phyloP scores from a whole-genome alignment of 2,797 vertebrate genomes.

The Pangasius djambal region DNA sequence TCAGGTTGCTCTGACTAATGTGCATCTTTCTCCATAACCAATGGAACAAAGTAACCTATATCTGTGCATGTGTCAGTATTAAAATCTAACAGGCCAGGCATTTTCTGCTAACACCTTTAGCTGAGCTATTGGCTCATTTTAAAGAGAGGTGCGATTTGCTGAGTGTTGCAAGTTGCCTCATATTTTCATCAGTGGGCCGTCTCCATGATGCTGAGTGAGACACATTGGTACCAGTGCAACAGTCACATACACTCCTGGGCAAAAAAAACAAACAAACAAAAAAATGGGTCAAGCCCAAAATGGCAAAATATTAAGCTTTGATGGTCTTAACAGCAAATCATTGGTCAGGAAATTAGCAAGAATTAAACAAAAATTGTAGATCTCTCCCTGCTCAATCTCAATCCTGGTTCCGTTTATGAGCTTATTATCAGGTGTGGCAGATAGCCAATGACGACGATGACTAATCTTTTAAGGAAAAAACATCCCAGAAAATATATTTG shows the following conservation, averaged over 20 bases:
- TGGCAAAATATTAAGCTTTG: no score
- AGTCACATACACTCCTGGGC: background rate
- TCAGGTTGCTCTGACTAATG: background rate
- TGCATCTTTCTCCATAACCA: background rate
- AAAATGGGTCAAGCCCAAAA: no score
- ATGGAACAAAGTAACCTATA: background rate
- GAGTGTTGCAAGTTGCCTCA: background rate
- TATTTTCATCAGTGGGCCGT: background rate
- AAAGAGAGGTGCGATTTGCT: background rate
- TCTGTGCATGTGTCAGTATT: background rate
- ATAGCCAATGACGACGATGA: no score
- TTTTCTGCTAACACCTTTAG: background rate
- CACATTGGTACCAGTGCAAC: background rate
- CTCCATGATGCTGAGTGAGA: background rate
- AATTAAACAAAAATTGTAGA: no score
- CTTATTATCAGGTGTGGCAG: no score
- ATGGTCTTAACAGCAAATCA: no score
- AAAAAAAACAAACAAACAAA: no score
- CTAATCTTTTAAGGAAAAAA: no score
- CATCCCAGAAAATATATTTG: no score
- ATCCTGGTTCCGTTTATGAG: no score
- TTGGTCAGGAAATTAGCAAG: no score
- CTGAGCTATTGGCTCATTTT: background rate
- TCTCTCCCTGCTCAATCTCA: no score
- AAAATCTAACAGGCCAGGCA: background rate